Evolutionary conservation across 2,797 vertebrate species (phyloP), one percentile per base, ranked within the genome.

Genomic region (Liparis tanakae): DNA sequence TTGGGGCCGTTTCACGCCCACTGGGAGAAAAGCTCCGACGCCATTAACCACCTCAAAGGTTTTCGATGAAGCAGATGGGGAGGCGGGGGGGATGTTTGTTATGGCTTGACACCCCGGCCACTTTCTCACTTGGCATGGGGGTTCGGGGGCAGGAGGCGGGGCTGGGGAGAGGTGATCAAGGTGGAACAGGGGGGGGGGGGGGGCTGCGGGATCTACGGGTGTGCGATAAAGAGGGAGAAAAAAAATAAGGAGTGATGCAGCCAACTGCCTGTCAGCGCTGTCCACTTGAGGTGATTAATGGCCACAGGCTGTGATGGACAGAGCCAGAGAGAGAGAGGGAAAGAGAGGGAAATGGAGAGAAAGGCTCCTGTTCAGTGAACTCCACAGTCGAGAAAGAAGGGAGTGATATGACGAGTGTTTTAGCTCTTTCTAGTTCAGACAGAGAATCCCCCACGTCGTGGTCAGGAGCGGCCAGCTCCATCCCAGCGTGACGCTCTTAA

Each of bases 271-370:
- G 91, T 90, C 90, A 89, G 85, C 83, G 76, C 87, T 84, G 88
- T 88, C 90, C 87, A 91, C 92, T 92, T 88, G 79, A 84, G 79
- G 90, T 94, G 93, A 95, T 94, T 93, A 94, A 94, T 90, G 92
- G 85, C 73, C 65, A n/a, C 62, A 79, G 81, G 65, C 80, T 87
- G 79, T 92, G 93, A 93, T 89, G 91, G 92, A 93, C 92, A 85
- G 88, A 85, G 83, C 60, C 82, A 86, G 83, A 88, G 85, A 83
- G 78, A 82, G 85, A 50, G 46, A 88, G 85, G 82, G 78, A 82
- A 85, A 48, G 46, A 85, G 83, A 88, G 25, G 4, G 25, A 30
- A 30, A 30, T 30, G 25, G 85, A 83, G 79, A 82, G 86, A 51
- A 20, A 74, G 78, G 70, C 84, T 90, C 76, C 83, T 84, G 89